These are phyloP conservation scores for Vespertilio murinus DNA, from an alignment of 2,797 vertebrate genomes.

Conservation along the genomic window DNA sequence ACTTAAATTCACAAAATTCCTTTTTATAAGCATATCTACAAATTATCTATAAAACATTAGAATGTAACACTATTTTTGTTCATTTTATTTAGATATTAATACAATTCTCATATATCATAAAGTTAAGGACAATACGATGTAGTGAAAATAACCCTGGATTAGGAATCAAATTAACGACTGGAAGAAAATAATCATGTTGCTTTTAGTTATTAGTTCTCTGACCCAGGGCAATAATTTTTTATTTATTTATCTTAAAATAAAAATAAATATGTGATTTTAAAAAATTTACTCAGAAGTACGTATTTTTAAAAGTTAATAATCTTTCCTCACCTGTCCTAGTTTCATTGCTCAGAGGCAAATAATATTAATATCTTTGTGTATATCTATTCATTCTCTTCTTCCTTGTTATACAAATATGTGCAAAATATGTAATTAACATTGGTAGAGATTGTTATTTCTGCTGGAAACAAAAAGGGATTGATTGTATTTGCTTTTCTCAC, in stretches of 20 bases:
- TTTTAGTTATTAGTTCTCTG: conserved; percentile 1
- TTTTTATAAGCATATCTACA: background rate
- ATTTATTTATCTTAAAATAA: conserved; percentile 18
- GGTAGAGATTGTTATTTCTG: background rate
- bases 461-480: background rate
- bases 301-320: background rate
- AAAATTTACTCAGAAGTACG: background rate
- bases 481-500: background rate
- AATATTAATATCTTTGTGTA: background rate
- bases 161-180: background rate
- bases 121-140: background rate
- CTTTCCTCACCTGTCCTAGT: background rate
- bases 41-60: background rate
- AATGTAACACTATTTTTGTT: background rate
- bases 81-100: background rate
- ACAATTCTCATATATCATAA: background rate
- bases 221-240: background rate
- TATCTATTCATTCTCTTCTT: background rate
- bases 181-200: background rate
- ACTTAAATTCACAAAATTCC: background rate
- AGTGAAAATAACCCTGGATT: background rate
- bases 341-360: background rate
- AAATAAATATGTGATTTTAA: background rate
- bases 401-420: background rate
- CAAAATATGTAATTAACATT: background rate